A percentile compares a stretch with the other conserved stretches of the same genome.
Evolutionary conservation across 2,888 invertebrate species (phyloP).

Genomic region (Leptinotarsa peninsularis): DNA sequence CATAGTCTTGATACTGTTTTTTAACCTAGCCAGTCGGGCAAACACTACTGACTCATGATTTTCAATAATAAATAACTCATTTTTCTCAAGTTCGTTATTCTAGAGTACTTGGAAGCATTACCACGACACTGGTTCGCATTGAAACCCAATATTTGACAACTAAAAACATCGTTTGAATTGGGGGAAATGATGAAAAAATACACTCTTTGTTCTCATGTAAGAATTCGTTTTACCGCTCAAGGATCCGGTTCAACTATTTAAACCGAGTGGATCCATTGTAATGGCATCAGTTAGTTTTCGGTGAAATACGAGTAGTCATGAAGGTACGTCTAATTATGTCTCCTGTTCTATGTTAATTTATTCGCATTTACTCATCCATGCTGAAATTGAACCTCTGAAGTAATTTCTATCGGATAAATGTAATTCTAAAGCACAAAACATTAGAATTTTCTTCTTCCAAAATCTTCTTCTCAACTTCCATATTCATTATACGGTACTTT

Average conservation of each 20-base stretch:
- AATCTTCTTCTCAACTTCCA: too few relatives aligned
- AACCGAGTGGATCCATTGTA: not conserved
- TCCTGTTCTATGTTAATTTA: not conserved
- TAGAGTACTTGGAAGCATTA: not conserved
- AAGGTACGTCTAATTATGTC: not conserved
- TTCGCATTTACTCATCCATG: not conserved
- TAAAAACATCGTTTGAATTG: not conserved
- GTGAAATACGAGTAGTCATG: slow-evolving; percentile 5
- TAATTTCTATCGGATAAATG: too few relatives aligned
- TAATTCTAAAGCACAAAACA: too few relatives aligned
- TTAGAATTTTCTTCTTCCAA: too few relatives aligned
- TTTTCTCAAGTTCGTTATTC: too few relatives aligned
- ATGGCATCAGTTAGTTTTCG: slow-evolving; percentile 3
- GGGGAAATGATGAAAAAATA: slow-evolving; percentile 15
- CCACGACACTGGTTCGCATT: slow-evolving; percentile 10
- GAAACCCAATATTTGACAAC: slow-evolving; percentile 4
- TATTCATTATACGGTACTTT: too few relatives aligned
- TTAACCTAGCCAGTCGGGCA: too few relatives aligned
- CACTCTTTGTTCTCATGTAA: slow-evolving; percentile 5
- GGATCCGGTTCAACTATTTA: slow-evolving; percentile 13
- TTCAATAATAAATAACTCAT: too few relatives aligned
- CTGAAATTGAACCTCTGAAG: too few relatives aligned
- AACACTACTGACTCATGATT: too few relatives aligned
- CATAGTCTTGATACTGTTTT: too few relatives aligned
- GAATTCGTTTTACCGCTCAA: not conserved